A percentile compares a stretch with the other conserved stretches of the same genome.
Evolutionary conservation across 2,888 invertebrate genomes (phyloP).

Genomic region (Cheilosia vernalis): DNA sequence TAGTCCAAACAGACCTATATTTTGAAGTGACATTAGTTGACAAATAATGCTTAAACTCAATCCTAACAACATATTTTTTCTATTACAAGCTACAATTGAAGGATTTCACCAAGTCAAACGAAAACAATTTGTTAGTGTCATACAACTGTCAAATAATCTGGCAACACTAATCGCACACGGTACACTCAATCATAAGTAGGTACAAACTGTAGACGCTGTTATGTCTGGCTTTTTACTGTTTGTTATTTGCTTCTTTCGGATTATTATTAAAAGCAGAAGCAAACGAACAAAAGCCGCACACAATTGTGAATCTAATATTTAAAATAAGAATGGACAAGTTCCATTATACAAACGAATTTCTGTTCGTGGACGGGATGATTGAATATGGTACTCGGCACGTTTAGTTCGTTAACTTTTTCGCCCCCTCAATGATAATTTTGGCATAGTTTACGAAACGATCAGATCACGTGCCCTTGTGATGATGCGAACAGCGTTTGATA

Average conservation of each 20-base stretch:
- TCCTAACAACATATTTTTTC: too few species aligned
- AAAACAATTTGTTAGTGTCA: background rate
- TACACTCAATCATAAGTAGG: background rate
- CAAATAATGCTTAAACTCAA: too few species aligned
- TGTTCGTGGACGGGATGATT: background rate
- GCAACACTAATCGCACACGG: conserved; percentile 15
- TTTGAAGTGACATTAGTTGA: too few species aligned
- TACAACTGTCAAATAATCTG: conserved; percentile 35
- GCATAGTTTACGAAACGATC: conserved; percentile 27
- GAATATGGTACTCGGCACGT: conserved; percentile 19
- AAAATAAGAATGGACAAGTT: conserved; percentile 17
- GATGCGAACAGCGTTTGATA: conserved; percentile 24
- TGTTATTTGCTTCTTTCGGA: background rate
- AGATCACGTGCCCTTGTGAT: conserved; percentile 44
- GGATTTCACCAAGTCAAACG: background rate
- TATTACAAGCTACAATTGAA: too few species aligned
- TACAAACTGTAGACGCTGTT: conserved; percentile 40
- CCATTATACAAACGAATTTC: conserved; percentile 8
- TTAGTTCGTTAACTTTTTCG: conserved; percentile 48
- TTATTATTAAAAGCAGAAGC: conserved; percentile 1
- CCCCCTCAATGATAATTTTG: conserved; percentile 37
- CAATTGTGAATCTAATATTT: conserved; percentile 18
- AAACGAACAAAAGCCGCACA: background rate
- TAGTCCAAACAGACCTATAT: too few species aligned
- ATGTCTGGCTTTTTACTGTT: conserved; percentile 43